phyloP scores from a whole-genome alignment of 2,797 vertebrate species.

The Siniperca scherzeri region DNA sequence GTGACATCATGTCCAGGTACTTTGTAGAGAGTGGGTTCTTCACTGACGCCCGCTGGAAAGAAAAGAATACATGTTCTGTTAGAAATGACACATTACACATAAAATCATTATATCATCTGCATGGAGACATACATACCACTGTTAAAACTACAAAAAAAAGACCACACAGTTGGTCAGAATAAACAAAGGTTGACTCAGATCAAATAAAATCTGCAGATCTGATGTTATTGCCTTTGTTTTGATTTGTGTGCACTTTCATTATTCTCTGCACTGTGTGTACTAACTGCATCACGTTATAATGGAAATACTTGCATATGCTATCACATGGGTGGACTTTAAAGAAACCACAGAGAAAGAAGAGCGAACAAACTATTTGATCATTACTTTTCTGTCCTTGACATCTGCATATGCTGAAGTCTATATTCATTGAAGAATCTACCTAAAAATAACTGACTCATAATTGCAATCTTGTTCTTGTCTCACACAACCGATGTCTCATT shows the following conservation, averaged over 20 bases:
- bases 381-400: not conserved
- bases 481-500: not conserved
- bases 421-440: too few species aligned
- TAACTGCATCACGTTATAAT: not conserved
- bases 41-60: not conserved
- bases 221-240: not conserved
- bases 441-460: not conserved
- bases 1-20: not conserved
- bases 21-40: fast-evolving
- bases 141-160: not conserved
- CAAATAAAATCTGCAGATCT: not conserved
- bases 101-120: not conserved
- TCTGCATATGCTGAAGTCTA: not conserved
- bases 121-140: not conserved
- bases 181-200: not conserved
- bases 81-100: not conserved
- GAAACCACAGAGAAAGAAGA: not conserved
- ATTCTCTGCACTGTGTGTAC: not conserved
- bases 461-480: not conserved
- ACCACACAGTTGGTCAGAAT: not conserved
- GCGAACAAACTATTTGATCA: not conserved
- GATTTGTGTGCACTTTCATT: not conserved
- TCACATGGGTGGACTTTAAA: not conserved
- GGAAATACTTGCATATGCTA: not conserved
- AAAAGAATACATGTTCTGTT: not conserved